phyloP scores from a whole-genome alignment of 92 coral and sea anemone genomes.

The Chrysogorgia sp. region DNA sequence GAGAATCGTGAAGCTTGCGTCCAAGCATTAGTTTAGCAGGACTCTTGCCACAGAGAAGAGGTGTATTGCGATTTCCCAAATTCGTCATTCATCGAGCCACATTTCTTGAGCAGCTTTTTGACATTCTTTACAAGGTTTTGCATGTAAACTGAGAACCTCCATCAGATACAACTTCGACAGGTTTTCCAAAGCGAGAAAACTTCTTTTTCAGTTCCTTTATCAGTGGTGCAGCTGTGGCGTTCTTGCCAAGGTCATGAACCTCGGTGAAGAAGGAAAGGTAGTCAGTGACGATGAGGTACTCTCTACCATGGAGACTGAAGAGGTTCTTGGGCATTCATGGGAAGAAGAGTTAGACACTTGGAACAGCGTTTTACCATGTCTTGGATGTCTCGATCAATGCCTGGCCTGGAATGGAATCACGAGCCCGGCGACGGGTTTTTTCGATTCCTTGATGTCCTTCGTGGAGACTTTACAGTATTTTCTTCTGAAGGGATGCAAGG shows the following conservation, averaged over 20 bases:
- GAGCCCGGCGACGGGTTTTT: no score
- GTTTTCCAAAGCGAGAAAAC: constrained; percentile 35
- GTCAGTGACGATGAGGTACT: no score
- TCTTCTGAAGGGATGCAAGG: background rate
- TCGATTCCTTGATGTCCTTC: constrained; percentile 22
- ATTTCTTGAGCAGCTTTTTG: constrained; percentile 33
- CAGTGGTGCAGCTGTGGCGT: constrained; percentile 6
- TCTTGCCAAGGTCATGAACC: no score
- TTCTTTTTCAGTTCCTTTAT: constrained; percentile 5
- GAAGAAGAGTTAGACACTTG: background rate
- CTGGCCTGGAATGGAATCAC: no score
- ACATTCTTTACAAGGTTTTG: constrained; percentile 27
- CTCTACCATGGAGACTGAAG: constrained; percentile 20
- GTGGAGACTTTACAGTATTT: background rate
- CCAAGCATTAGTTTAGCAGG: constrained; percentile 38
- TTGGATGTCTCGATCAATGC: background rate
- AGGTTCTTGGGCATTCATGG: constrained; percentile 15
- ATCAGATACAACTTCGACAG: constrained; percentile 19
- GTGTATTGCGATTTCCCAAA: constrained; percentile 32
- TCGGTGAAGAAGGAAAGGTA: no score
- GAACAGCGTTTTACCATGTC: constrained; percentile 18
- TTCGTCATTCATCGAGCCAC: constrained; percentile 44
- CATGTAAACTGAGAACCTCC: constrained; percentile 10
- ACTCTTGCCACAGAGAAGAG: constrained; percentile 29
- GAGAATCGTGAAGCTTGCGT: constrained; percentile 34